Evolutionary conservation across 2,797 vertebrate genomes (phyloP), one percentile per base, ranked within the genome.

Genomic region (Hipposideros larvatus): DNA sequence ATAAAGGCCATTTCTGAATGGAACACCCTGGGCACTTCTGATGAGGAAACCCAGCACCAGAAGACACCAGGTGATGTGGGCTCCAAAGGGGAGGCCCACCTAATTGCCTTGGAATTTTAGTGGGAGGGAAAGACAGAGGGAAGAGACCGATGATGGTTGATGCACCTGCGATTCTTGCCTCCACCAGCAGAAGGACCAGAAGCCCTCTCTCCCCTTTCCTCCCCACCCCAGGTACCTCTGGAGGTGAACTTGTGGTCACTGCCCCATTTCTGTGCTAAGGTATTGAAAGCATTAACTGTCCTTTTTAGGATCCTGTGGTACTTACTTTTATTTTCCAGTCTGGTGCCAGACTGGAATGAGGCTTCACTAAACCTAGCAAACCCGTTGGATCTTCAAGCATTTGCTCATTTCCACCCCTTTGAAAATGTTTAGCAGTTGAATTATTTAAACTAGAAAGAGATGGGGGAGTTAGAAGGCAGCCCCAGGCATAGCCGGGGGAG

Each of bases 401-500:
- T 96, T 91, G 94, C 93, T 95, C 89, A 86, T 90, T 96, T 91
- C 89, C 43, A 71, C 71, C 34, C 61, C 89, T 97, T 97, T 97
- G 97, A 94, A 97, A 97, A 75, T 93, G 91, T 75, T 96, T 95
- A 93, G 91, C 95, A 88, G 89, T 55, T 94, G 92, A 91, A 94
- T 95, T 87, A 96, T 96, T 97, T 96, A 97, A 97, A 96, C 51
- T 55, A 91, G 94, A 89, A 92, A 91, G 87, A 90, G 85, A 91
- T 7, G 71, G 86, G 74, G 88, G 95, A 87, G 92, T 92, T 51
- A 19, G 89, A 66, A 94, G 71, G 80, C 88, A 96, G 83, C 97
- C 96, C 71, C 79, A 87, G 96, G 97, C 95, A 84, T 86, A 85
- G 97, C 95, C 91, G 73, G 75, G 79, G 94, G 94, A 93, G 89